Conservation (phyloP, 2,888 invertebrate species). For the Diogma glabrata region DNA sequence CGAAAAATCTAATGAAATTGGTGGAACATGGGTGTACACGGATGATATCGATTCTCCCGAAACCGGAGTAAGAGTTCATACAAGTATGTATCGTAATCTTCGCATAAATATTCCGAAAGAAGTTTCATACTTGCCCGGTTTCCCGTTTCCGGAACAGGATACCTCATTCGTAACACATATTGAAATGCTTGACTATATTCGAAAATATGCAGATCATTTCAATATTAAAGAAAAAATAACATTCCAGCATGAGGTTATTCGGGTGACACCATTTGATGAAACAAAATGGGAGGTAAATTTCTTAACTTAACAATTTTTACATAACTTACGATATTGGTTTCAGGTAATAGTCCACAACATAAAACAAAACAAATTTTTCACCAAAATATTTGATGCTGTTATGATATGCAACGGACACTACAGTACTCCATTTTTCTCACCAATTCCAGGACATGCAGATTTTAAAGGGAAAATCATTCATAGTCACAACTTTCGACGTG, state of each 20-base stretch:
- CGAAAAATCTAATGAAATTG: slow-evolving; percentile 59
- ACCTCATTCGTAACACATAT: slow-evolving; percentile 58
- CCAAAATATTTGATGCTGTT: slow-evolving; percentile 54
- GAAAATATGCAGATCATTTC: slow-evolving; percentile 53
- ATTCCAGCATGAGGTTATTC: slow-evolving; percentile 14
- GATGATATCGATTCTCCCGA: too few species aligned
- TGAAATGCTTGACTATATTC: slow-evolving; percentile 57
- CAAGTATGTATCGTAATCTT: slow-evolving; percentile 77
- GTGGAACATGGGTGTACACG: slow-evolving; percentile 82
- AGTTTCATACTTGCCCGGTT: slow-evolving; percentile 77
- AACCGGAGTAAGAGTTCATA: slow-evolving; percentile 61
- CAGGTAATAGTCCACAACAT: not conserved
- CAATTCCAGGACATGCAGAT: slow-evolving; percentile 49
- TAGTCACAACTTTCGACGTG: slow-evolving; percentile 68
- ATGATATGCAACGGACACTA: slow-evolving; percentile 76
- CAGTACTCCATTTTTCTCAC: slow-evolving; percentile 57
- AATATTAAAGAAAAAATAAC: slow-evolving; percentile 46
- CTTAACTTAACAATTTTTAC: too few species aligned
- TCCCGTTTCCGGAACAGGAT: slow-evolving; percentile 55
- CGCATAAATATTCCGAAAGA: slow-evolving; percentile 83
- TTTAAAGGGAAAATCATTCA: slow-evolving; percentile 47
- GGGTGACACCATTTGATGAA: slow-evolving; percentile 20
- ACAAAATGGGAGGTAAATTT: slow-evolving; percentile 7
- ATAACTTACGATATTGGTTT: too few species aligned
- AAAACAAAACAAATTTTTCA: slow-evolving; percentile 37